Percentiles rank a stretch among this genome's conserved stretches.
Evolutionary conservation across 2,888 invertebrate genomes (phyloP).

Genomic region (Dolomedes plantarius): DNA sequence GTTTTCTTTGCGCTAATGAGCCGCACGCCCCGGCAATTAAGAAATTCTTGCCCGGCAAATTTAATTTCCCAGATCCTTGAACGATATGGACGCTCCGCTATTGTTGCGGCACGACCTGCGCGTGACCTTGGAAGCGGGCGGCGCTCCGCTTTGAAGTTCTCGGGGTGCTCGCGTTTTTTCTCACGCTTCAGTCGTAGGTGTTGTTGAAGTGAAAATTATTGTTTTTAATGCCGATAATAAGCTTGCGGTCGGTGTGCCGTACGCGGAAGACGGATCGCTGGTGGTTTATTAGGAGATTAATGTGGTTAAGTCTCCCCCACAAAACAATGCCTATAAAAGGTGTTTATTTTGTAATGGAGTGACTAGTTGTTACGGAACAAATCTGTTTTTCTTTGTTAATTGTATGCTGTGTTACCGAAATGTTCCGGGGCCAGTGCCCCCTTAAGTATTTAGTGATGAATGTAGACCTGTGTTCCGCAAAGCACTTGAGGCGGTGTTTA

Average conservation of each 20-base stretch:
- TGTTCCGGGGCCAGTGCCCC: too few relatives aligned
- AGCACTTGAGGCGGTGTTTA: too few relatives aligned
- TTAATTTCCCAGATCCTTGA: conserved; percentile 9
- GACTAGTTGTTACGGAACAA: neutral
- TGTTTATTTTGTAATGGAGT: neutral
- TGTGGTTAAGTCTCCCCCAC: neutral
- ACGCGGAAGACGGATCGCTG: neutral
- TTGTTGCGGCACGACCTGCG: neutral
- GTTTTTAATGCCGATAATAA: neutral
- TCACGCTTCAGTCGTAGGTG: neutral
- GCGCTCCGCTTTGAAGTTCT: neutral
- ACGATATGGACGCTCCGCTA: neutral
- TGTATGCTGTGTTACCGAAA: too few relatives aligned
- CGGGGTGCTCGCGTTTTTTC: neutral
- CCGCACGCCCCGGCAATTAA: conserved; percentile 13
- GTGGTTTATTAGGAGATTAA: neutral
- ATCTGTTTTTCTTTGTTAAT: neutral
- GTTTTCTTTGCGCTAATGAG: conserved; percentile 16
- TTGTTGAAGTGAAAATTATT: conserved; percentile 16
- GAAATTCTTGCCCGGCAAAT: neutral
- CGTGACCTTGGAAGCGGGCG: neutral
- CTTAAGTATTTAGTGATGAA: too few relatives aligned
- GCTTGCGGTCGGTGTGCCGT: neutral
- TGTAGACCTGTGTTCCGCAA: too few relatives aligned
- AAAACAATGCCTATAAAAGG: neutral